A percentile compares a stretch with the other conserved stretches of the same genome.
phyloP scores from a whole-genome alignment of 1,140 invertebrate genomes.

The Drosophila bipectinata region DNA sequence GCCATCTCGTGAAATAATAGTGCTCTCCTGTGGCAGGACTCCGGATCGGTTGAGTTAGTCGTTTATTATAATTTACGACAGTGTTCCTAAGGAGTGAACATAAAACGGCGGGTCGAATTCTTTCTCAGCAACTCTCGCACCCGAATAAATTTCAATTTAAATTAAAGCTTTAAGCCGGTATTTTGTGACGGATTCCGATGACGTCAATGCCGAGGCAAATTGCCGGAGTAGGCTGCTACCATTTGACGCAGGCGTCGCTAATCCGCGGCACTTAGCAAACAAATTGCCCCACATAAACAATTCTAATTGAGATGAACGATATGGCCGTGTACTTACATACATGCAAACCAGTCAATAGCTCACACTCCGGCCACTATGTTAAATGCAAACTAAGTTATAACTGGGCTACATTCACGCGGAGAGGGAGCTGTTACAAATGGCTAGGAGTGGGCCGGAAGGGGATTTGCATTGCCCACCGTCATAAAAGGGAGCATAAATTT shows the following conservation, averaged over 20 bases:
- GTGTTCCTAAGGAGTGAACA: neutral
- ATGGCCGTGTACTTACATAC: slow-evolving; percentile 44
- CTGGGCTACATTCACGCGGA: neutral
- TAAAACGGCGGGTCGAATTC: neutral
- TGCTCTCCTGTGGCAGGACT: slow-evolving; percentile 17
- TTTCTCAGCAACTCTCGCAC: slow-evolving; percentile 3
- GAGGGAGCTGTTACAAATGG: neutral
- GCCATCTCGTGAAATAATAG: slow-evolving; percentile 58
- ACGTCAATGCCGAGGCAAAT: slow-evolving; percentile 52
- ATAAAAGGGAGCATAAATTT: slow-evolving; percentile 83
- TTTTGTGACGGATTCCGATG: slow-evolving; percentile 27
- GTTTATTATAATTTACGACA: slow-evolving; percentile 66
- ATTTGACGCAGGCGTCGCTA: slow-evolving; percentile 57
- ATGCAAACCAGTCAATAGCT: slow-evolving; percentile 39
- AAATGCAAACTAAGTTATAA: slow-evolving; percentile 65
- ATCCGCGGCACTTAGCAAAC: slow-evolving; percentile 73
- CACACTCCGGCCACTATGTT: slow-evolving; percentile 37
- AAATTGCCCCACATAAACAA: slow-evolving; percentile 78
- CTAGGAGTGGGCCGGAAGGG: slow-evolving; percentile 3
- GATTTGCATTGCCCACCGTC: slow-evolving; percentile 51
- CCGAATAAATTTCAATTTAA: slow-evolving; percentile 69
- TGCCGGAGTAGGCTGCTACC: slow-evolving; percentile 20
- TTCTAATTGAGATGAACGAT: slow-evolving; percentile 80
- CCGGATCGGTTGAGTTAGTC: slow-evolving; percentile 27
- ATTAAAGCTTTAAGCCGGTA: slow-evolving; percentile 33